Evolutionary conservation across 2,113 vertebrate species (phyloP), one percentile per base, ranked within the genome.

Genomic region (Thermophis baileyi): DNA sequence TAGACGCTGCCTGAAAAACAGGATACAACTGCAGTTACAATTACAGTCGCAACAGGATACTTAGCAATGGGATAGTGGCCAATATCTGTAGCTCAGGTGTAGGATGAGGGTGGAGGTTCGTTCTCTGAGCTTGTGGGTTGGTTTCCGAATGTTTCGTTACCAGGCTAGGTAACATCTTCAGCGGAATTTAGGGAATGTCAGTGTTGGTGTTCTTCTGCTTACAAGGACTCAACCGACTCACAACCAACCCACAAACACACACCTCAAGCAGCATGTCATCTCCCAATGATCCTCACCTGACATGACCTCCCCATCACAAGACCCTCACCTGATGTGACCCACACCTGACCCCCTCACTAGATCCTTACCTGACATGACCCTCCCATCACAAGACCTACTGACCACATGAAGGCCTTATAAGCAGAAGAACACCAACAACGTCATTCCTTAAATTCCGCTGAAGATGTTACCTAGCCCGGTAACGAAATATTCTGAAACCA

Each of bases 1-100:
- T 98, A 25, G 99, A 99, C 88, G 99, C 97, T 94, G 99, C 99
- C 99, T 99, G 97, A 94, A 96, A 97, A 87, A 96, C 2, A 95
- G 96, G 57, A 95, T 3, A 95, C 93, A 94, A 69, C n/a, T 1
- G 5, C 63, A n/a, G 30, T 69, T 69, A 69, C 5, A 69, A 35
- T 69, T 69, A 69, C 4, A 69, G 30, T 69, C 9, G 14, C 30
- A 35, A 69, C 63, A 69, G 30, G 4, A n/a, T 69, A n/a, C 63
- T 69, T 69, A 69, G 63, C 63, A 69, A 69, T 69, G 11, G 1
- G 12, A n/a, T n/a, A 14, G 30, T 5, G 12, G 30, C 4, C 27
- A n/a, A 69, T 14, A 69, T n/a, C 30, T 69, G 60, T 6, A n/a
- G 30, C 60, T 69, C 30, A 1, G 27, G 27, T 63, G 27, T 30